Base-by-base conservation (phyloP, 2,888 invertebrate genomes). In the Diplolepis rosae region DNA sequence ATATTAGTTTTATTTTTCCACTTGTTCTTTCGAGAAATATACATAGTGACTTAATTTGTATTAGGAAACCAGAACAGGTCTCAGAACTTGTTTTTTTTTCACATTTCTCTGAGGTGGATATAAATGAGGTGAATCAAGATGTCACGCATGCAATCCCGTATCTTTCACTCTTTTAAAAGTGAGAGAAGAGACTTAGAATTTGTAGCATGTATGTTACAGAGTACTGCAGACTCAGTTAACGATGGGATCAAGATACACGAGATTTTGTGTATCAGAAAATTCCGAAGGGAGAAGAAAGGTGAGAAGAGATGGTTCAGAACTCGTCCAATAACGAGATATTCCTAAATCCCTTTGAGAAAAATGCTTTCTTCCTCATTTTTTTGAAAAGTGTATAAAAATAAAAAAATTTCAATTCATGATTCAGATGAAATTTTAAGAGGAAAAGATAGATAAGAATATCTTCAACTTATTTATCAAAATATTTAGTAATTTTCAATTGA, bases 171-270 rank as follows among this genome's bases (percentile, higher is more conserved):
- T n/a, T 61, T 39, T 61, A 11, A 5, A 27, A 18, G 45, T 22
- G 24, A 39, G 24, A 27, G 24, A 24, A 22, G 39, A 32, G n/a
- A 24, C 39, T 61, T 22, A 24, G 22, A 61, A 61, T 61, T 39
- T 61, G 24, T 22, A 35, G 56, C 15, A 35, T 35, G 35, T 56
- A 35, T 24, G 39, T 39, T n/a, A 22, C 9, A 4, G 39, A 61
- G 56, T 24, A 61, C 24, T n/a, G n/a, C 9, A 4, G 39, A 61
- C 39, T 61, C 39, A 61, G 22, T 39, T 61, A 61, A 61, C 39
- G 61, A 61, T 61, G 61, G n/a, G 32, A 61, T 39, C 61, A 61
- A 39, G 39, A 61, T 39, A 61, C 39, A 61, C n/a, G 24, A n/a
- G 35, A 24, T 61, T 39, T 39, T 61, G 35, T n/a, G 4, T 61